Percentiles rank a stretch among this genome's conserved stretches.
These are phyloP conservation scores for Mercenaria mercenaria DNA, from an alignment of 1,140 invertebrate species.

Conservation along the genomic window DNA sequence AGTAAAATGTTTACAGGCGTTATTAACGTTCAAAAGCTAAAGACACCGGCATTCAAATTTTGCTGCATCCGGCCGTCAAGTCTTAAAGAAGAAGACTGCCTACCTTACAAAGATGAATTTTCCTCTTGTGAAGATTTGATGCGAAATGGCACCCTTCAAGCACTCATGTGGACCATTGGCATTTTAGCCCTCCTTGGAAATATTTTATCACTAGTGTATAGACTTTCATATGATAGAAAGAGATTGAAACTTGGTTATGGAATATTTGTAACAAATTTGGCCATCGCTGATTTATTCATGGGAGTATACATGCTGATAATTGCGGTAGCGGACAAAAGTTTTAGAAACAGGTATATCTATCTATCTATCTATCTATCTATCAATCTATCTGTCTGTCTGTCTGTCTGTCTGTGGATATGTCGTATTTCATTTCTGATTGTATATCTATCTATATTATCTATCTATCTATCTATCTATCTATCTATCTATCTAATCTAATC, in stretches of 20 bases:
- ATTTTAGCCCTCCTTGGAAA: slow-evolving; percentile 72
- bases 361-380: not conserved
- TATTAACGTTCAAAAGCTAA: slow-evolving; percentile 31
- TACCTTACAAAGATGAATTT: too few species aligned
- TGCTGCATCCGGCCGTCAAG: slow-evolving; percentile 70
- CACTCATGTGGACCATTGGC: slow-evolving; percentile 77
- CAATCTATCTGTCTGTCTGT: too few species aligned
- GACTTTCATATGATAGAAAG: slow-evolving; percentile 49
- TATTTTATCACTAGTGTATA: slow-evolving; percentile 63
- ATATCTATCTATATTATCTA: too few species aligned
- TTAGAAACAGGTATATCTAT: slow-evolving; percentile 71
- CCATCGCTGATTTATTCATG: too few species aligned
- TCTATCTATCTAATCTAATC: too few species aligned
- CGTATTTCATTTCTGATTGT: too few species aligned
- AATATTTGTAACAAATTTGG: slow-evolving; percentile 77
- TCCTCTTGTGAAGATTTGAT: slow-evolving; percentile 77
- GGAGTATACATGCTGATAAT: slow-evolving; percentile 82
- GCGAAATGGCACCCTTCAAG: too few species aligned
- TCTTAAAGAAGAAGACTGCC: slow-evolving; percentile 65
- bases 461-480: too few species aligned
- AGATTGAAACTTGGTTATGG: too few species aligned
- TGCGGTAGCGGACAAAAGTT: slow-evolving; percentile 74
- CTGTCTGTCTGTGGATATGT: too few species aligned
- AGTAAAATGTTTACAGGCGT: slow-evolving; percentile 65
- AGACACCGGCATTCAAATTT: slow-evolving; percentile 67